Conservation (phyloP, 1,140 invertebrate species). For the Hormaphis cornu region DNA sequence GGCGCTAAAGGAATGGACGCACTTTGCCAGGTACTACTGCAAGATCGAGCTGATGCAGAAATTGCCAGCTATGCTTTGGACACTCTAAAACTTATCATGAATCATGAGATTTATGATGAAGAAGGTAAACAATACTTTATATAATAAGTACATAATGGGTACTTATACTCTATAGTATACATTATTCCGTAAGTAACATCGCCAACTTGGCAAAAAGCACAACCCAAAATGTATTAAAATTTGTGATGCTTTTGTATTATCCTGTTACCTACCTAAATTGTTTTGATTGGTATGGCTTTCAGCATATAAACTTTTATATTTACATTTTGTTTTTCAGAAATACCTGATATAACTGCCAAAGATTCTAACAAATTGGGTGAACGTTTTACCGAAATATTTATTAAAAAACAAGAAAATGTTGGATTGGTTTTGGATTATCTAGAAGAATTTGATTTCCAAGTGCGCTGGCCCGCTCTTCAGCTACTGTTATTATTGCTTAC, state of each 20-base stretch:
- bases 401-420: slow-evolving; percentile 84
- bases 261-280: too few species aligned
- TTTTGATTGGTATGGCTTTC: too few species aligned
- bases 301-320: too few species aligned
- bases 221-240: too few species aligned
- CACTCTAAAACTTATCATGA: slow-evolving; percentile 82
- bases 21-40: slow-evolving; percentile 65
- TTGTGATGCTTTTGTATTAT: too few species aligned
- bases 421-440: slow-evolving; percentile 72
- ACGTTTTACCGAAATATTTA: slow-evolving; percentile 97
- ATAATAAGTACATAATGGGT: neutral
- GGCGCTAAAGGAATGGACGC: slow-evolving; percentile 90
- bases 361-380: slow-evolving; percentile 56
- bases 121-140: slow-evolving; percentile 49
- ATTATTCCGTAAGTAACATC: too few species aligned
- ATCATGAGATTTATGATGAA: slow-evolving; percentile 71
- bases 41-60: slow-evolving; percentile 79
- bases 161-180: too few species aligned
- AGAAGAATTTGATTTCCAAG: slow-evolving; percentile 92
- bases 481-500: slow-evolving; percentile 70
- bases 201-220: too few species aligned
- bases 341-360: slow-evolving; percentile 44
- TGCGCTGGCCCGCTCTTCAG: slow-evolving; percentile 78
- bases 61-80: slow-evolving; percentile 86
- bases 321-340: slow-evolving; percentile 35